Base-by-base conservation (phyloP, 1,140 invertebrate genomes). In the Conopomorpha cramerella region DNA sequence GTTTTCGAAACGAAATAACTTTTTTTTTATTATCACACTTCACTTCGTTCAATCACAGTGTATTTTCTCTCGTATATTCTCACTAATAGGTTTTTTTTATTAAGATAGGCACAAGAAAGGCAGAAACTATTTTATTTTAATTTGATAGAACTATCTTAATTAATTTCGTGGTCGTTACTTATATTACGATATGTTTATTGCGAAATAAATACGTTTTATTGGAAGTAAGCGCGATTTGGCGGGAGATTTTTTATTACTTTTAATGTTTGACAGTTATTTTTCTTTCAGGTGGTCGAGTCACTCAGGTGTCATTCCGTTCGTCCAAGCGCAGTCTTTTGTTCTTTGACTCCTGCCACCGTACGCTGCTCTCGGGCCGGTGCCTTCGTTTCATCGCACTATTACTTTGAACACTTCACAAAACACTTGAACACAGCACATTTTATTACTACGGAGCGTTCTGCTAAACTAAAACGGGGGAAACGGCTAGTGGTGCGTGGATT, bases 161-260 rank as follows among this genome's bases (percentile, higher is more conserved):
- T 42, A 33, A 43, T 31, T 32, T 39, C 49, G 40, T 57, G 46
- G 48, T 54, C 46, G 43, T 49, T 46, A 51, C 59, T 66, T 65
- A 60, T 18, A 50, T 43, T 61, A 67, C 55, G 67, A 76, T 74
- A 74, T 74, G 70, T 73, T 66, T 63, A 45, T 32, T 46, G 51
- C 56, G 59, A 58, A 51, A 65, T 49, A 51, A 59, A 58, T 51
- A 51, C 36, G 30, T 53, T n/a, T n/a, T n/a, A 45, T 62, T 76
- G 70, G 70, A 76, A 76, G 70, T 64, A 55, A 66, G 58, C 65
- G 63, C 63, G 58, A 70, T 76, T 72, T 76, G 70, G 70, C 70
- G 58, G n/a, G n/a, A n/a, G n/a, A n/a, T n/a, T n/a, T n/a, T n/a
- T n/a, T n/a, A n/a, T n/a, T n/a, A n/a, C n/a, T n/a, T 61, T 58